These are phyloP conservation scores for Helicorthomorpha holstii DNA, from an alignment of 1,140 invertebrate genomes.

Conservation along the genomic window DNA sequence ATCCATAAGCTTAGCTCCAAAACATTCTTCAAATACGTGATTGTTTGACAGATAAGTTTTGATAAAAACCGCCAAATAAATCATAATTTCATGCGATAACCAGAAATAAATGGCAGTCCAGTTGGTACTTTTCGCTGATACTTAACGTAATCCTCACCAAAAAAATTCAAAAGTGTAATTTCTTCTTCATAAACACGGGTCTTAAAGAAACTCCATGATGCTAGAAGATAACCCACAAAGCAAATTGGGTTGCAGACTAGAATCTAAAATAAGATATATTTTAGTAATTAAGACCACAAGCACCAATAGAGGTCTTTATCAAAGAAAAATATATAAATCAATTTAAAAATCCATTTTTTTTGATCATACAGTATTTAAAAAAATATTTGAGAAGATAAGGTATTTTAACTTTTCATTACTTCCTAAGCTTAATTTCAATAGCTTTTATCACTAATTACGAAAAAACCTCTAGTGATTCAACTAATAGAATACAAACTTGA, in stretches of 20 bases:
- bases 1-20: too few relatives aligned
- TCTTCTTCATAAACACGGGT: slow-evolving; percentile 80
- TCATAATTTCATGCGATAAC: slow-evolving; percentile 24
- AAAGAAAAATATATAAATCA: not conserved
- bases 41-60: too few relatives aligned
- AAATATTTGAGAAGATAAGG: not conserved
- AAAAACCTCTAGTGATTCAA: not conserved
- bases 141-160: slow-evolving; percentile 67
- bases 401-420: not conserved
- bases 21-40: too few relatives aligned
- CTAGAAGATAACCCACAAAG: slow-evolving; percentile 53
- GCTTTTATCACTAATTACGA: too few relatives aligned
- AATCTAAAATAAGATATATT: slow-evolving; percentile 36
- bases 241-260: slow-evolving; percentile 86
- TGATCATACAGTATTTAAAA: too few relatives aligned
- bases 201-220: slow-evolving; percentile 83
- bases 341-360: too few relatives aligned
- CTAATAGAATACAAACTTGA: slow-evolving; percentile 41
- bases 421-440: not conserved
- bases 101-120: slow-evolving; percentile 82
- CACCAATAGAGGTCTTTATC: not conserved
- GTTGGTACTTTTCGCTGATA: slow-evolving; percentile 77
- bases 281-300: not conserved
- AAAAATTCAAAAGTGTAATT: slow-evolving; percentile 79
- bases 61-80: too few relatives aligned